A percentile compares a stretch with the other conserved stretches of the same genome.
Conservation (phyloP, 1,140 invertebrate genomes). For the Paraescarpia echinospica region DNA sequence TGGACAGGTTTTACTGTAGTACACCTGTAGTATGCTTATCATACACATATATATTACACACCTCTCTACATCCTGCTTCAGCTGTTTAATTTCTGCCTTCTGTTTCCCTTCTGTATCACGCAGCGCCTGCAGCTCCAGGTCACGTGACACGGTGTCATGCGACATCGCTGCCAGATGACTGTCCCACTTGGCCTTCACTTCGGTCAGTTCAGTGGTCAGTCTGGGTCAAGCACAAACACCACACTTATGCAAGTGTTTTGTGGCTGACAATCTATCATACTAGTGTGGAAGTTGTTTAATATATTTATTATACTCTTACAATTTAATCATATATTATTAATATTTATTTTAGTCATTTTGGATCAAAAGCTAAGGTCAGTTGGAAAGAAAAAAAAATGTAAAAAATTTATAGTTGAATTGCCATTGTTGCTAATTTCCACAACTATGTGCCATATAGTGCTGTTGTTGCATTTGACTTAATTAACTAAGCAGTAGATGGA, state of each 20-base stretch:
- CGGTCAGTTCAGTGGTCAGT: slow-evolving; percentile 41
- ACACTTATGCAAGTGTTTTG: no score
- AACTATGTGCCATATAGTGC: not conserved
- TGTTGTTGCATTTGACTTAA: not conserved
- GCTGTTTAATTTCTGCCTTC: slow-evolving; percentile 42
- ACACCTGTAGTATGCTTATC: no score
- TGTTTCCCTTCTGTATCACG: slow-evolving; percentile 45
- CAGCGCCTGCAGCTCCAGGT: slow-evolving; percentile 45
- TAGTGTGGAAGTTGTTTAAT: no score
- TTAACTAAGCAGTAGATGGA: not conserved
- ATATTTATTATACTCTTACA: no score
- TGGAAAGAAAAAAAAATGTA: not conserved
- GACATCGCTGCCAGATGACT: slow-evolving; percentile 46
- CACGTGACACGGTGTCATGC: slow-evolving; percentile 41
- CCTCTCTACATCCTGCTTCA: slow-evolving; percentile 51
- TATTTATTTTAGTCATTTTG: not conserved
- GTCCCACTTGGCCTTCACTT: slow-evolving; percentile 46
- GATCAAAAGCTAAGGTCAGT: not conserved
- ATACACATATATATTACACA: no score
- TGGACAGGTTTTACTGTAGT: no score
- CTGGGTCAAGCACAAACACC: slow-evolving; percentile 31
- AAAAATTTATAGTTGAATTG: not conserved
- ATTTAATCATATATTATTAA: no score
- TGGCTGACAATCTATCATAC: no score
- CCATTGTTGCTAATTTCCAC: not conserved